Base-by-base conservation (phyloP, 2,888 invertebrate genomes). In the Acrobasis consociella region DNA sequence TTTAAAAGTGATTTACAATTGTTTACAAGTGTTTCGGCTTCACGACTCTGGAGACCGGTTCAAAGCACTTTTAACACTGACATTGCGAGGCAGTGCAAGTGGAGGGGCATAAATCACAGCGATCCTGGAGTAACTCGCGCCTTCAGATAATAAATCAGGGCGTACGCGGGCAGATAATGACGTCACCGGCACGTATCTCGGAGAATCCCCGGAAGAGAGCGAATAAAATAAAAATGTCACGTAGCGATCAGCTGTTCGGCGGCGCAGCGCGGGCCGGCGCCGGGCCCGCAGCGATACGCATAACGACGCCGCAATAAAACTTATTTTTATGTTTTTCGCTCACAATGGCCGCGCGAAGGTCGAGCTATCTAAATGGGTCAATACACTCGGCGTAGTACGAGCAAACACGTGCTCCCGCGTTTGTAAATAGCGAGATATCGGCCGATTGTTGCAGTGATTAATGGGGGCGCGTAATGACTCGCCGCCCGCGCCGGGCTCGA, bases 251-350 rank as follows among this genome's bases (percentile, higher is more conserved):
- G 92, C 92, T 91, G 91, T 87, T 89, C 86, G 83, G 84, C 83
- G 87, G 80, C 80, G 79, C 77, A 80, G 73, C 73, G 80, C 76
- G 81, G 71, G 81, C 84, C 88, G 83, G 84, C 86, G 88, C 80
- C 79, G 76, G 77, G 76, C 77, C 78, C 81, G 80, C 83, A 81
- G 81, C 89, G 90, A 85, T 89, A 90, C 91, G 91, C 91, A 90
- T 91, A 91, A 91, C 91, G 90, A 89, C 89, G 86, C 87, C 89
- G 91, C 91, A 91, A 91, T 91, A 91, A 92, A 92, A 92, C 91
- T 91, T 92, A 91, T 91, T 92, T 92, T 92, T 92, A 92, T 91
- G 92, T 91, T 91, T 91, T 91, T 91, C 91, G 91, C 91, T 91
- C 88, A 92, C 92, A 92, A 92, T 92, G 91, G 90, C 90, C 91